phyloP scores from a whole-genome alignment of 30 jellyfish, hydroid and myxozoan genomes.

The Sanderia malayensis region DNA sequence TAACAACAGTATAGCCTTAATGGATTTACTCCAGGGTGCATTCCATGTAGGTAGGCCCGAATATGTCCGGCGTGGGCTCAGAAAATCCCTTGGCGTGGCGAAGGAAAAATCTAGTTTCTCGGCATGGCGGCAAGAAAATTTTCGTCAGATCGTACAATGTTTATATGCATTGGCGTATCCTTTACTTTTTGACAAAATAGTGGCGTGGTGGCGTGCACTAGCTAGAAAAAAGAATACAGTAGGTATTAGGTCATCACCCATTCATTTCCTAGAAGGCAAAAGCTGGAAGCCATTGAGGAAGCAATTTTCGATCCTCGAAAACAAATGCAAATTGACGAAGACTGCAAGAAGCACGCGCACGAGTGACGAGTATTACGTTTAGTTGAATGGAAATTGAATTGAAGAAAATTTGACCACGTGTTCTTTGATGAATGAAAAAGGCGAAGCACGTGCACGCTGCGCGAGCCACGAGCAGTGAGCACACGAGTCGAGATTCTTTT shows the following conservation, averaged over 20 bases:
- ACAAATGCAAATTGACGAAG: neutral
- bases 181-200: neutral
- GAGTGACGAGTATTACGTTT: neutral
- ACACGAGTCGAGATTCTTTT: too few relatives aligned
- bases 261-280: slow-evolving; percentile 1
- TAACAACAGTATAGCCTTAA: too few relatives aligned
- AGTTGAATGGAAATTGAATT: neutral
- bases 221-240: neutral
- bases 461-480: neutral
- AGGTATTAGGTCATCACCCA: neutral
- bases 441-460: neutral
- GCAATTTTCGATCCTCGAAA: too few relatives aligned
- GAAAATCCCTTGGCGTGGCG: neutral
- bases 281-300: neutral
- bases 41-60: neutral
- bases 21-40: too few relatives aligned
- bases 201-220: neutral
- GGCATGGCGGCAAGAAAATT: neutral
- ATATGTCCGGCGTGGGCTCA: neutral
- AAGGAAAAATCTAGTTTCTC: neutral
- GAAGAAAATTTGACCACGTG: neutral
- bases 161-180: neutral
- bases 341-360: neutral
- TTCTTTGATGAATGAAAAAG: neutral
- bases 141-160: neutral